Conservation (phyloP, 2,888 invertebrate genomes). For the Rotaria magnacalcarata region DNA sequence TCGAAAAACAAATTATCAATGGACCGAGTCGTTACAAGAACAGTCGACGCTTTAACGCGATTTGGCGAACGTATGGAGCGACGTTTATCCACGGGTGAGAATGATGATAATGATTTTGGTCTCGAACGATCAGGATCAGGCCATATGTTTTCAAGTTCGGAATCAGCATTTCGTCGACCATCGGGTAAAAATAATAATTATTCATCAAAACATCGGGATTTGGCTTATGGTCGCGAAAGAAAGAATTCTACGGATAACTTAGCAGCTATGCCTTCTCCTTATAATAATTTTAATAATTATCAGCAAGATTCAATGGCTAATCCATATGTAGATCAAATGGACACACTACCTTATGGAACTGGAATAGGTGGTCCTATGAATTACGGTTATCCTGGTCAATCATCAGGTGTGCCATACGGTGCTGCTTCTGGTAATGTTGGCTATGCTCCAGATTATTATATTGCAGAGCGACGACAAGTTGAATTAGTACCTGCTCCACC, state of each 20-base stretch:
- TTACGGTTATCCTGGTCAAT: neutral
- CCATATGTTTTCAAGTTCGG: neutral
- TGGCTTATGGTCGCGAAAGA: neutral
- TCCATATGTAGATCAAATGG: neutral
- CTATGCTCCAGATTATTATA: conserved; percentile 18
- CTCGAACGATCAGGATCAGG: neutral
- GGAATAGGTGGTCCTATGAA: neutral
- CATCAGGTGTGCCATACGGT: neutral
- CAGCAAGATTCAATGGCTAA: neutral
- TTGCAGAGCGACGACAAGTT: conserved; percentile 21
- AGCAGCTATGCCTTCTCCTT: neutral
- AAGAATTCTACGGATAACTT: neutral
- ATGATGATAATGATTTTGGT: neutral
- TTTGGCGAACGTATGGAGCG: neutral
- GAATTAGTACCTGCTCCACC: conserved; percentile 9
- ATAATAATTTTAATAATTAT: neutral
- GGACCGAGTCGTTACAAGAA: neutral
- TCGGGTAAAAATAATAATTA: neutral
- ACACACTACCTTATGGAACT: neutral
- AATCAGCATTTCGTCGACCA: neutral
- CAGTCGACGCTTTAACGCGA: neutral
- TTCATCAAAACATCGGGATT: neutral
- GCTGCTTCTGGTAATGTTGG: neutral
- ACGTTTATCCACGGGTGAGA: neutral
- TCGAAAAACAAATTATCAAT: neutral